Evolutionary conservation across 2,888 invertebrate genomes (phyloP), one percentile per base, ranked within the genome.

Genomic region (Busseola fusca): DNA sequence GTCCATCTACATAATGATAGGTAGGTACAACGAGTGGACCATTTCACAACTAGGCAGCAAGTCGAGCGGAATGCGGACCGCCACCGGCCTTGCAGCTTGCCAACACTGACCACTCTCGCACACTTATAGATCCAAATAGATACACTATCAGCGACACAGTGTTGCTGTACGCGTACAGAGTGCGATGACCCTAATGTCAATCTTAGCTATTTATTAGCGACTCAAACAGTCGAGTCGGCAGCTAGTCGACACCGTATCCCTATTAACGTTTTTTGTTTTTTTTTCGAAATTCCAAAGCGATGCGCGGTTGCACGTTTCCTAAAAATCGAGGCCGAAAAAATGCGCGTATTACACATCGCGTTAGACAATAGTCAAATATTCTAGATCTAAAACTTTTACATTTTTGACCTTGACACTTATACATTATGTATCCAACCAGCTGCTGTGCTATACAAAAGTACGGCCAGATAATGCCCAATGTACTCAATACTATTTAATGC

Each of bases 31-130:
- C 90, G 89, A 94, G 92, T 93, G 91, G 90, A 90, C 90, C 91
- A 90, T 94, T 95, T 94, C 94, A 93, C 92, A 94, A 94, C 87
- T 86, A 81, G 83, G 72, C 81, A 87, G 86, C 90, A 90, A 90
- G 90, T 91, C 88, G 90, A 90, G 90, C 89, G 95, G 95, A 95
- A 94, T 94, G 94, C 93, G 92, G 93, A 88, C 90, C 90, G 91
- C 89, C 90, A 91, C 90, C 93, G 94, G 93, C 94, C 94, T 94
- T 94, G 95, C 91, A 90, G 92, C 93, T 93, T 91, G 93, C 93
- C 93, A 92, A 91, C 90, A 88, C 90, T 93, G 94, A 93, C 94
- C 93, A 94, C 93, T 93, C 93, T 91, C 90, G 89, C 89, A 89
- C 90, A 90, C 88, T 90, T 86, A 89, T 86, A 91, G 87, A 91